Base-by-base conservation (phyloP, 2,113 vertebrate genomes). In the Corythornis madagascariensis region DNA sequence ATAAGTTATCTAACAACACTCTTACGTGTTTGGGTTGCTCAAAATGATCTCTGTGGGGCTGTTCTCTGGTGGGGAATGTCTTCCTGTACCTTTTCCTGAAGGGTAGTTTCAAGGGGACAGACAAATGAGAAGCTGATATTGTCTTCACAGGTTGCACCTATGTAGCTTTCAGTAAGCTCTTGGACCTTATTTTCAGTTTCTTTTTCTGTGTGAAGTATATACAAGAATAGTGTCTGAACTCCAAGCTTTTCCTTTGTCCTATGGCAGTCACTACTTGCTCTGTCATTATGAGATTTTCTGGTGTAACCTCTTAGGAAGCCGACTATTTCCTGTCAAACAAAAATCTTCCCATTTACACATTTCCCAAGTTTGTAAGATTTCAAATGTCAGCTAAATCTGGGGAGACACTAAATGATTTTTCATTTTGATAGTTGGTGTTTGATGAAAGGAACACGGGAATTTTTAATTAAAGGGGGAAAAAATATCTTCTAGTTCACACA, bases 321-420 rank as follows among this genome's bases (percentile, higher is more conserved):
- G 57, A 64, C 18, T 78, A 31, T 31, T 88, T 92, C 85, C 67
- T 66, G 85, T 45, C 15, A 89, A 78, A 74, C 15, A 24, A 19
- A 29, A 52, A 77, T 74, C 33, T 64, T 90, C 55, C 11, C 24
- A 64, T 83, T 92, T 88, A 59, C 64, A 52, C 6, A 4, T 77
- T 91, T 91, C 31, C 47, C 28, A 80, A 77, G 47, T 82, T 84
- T 86, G 28, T 79, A 81, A 66, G 67, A 82, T 78, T 72, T 87
- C 26, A 89, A 93, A 90, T 83, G 50, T 89, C 77, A 84, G 28
- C 22, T 74, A 85, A 89, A 76, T 91, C 87, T 83, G 20, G 91
- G 43, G 67, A 89, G 47, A 71, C 38, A 10, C 26, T 73, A 48
- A 92, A 76, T 88, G 24, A 73, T 92, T 93, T 86, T 63, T 52